phyloP scores from a whole-genome alignment of 2,888 invertebrate genomes.

The Loripinus fragilis region DNA sequence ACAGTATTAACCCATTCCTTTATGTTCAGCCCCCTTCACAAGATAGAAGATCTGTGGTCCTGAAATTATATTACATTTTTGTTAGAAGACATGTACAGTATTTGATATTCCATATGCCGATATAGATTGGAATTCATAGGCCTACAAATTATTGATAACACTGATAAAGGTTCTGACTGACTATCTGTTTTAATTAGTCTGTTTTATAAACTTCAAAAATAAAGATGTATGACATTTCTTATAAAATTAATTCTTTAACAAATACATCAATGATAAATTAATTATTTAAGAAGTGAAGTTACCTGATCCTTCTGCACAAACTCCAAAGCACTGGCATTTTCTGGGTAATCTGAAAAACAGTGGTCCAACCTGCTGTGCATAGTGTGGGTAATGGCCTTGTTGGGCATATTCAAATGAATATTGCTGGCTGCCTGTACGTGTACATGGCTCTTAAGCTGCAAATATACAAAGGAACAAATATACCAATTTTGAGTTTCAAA shows the following conservation, averaged over 20 bases:
- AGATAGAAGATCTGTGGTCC: conserved; percentile 59
- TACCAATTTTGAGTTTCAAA: no score
- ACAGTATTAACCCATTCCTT: conserved; percentile 60
- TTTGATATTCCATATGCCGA: no score
- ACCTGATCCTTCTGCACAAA: conserved; percentile 57
- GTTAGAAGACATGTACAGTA: no score
- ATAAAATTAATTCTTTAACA: no score
- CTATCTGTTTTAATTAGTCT: no score
- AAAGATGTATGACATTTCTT: no score
- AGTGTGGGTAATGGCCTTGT: conserved; percentile 60
- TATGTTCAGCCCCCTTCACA: conserved; percentile 55
- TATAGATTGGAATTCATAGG: no score
- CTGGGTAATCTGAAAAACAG: conserved; percentile 63
- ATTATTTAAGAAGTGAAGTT: no score
- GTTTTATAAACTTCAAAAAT: no score
- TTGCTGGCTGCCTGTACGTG: conserved; percentile 36
- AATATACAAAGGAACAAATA: background rate
- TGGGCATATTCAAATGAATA: conserved; percentile 66
- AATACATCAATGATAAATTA: no score
- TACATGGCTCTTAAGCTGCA: conserved; percentile 31
- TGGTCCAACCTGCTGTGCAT: conserved; percentile 66
- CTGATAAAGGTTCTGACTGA: no score
- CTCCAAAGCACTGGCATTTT: conserved; percentile 64
- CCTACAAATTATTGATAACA: no score
- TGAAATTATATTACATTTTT: conserved; percentile 10